Conservation (phyloP, 2,113 vertebrate species). For the Phyllostomus discolor region DNA sequence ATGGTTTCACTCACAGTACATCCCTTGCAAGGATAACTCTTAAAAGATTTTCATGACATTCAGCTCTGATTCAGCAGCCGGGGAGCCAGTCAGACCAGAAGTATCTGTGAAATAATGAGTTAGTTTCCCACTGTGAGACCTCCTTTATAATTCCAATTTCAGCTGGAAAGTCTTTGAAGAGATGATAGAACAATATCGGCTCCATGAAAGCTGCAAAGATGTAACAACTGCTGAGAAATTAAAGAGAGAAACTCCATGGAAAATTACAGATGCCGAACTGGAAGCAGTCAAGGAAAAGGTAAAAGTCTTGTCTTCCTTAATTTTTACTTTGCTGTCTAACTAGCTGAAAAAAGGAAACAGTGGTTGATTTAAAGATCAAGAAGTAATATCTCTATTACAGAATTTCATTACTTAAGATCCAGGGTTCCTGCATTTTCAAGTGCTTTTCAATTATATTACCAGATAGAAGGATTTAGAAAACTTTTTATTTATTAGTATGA, state of each 20-base stretch:
- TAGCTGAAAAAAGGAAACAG: slow-evolving; percentile 47
- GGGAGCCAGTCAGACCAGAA: slow-evolving; percentile 27
- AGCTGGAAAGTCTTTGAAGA: slow-evolving; percentile 95
- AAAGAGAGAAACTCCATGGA: slow-evolving; percentile 90
- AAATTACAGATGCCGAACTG: slow-evolving; percentile 94
- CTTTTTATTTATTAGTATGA: background rate
- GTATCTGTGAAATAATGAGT: slow-evolving; percentile 75
- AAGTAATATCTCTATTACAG: background rate
- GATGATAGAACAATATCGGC: slow-evolving; percentile 95
- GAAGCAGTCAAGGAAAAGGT: slow-evolving; percentile 95
- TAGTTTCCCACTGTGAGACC: slow-evolving; percentile 73
- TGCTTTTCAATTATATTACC: background rate
- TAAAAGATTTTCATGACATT: slow-evolving; percentile 68
- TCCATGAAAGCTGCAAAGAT: slow-evolving; percentile 91
- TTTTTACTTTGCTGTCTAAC: slow-evolving; percentile 54
- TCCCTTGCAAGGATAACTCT: slow-evolving; percentile 42
- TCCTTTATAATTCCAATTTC: slow-evolving; percentile 79
- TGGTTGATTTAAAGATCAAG: slow-evolving; percentile 39
- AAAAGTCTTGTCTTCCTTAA: slow-evolving; percentile 65
- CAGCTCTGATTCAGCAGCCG: slow-evolving; percentile 59
- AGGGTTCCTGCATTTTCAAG: background rate
- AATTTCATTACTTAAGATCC: slow-evolving; percentile 20
- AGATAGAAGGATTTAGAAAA: slow-evolving; percentile 33
- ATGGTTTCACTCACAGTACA: background rate
- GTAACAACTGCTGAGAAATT: slow-evolving; percentile 86